phyloP scores from a whole-genome alignment of 2,797 vertebrate species.

The Enteromius unitaeniatus region DNA sequence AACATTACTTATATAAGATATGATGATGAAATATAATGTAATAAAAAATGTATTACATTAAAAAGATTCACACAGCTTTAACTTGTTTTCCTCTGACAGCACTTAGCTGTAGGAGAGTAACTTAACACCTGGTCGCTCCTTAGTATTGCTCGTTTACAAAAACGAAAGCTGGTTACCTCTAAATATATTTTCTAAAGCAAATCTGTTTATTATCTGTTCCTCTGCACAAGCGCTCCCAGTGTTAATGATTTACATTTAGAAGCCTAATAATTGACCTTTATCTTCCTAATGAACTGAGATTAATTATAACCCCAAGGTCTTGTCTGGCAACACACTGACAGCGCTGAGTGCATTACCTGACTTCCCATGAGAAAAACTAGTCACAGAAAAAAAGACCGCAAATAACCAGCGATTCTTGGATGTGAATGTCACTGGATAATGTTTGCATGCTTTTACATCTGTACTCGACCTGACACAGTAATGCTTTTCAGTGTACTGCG shows the following conservation, averaged over 20 bases:
- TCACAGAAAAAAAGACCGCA: not conserved
- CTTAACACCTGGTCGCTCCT: not conserved
- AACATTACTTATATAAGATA: not conserved
- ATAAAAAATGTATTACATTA: constrained; percentile 40
- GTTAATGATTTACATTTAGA: constrained; percentile 76
- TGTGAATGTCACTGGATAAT: not conserved
- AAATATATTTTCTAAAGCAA: constrained; percentile 19
- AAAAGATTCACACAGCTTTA: constrained; percentile 61
- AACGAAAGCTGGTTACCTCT: not conserved
- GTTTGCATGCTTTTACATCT: not conserved
- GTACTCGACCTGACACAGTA: not conserved
- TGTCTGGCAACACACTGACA: constrained; percentile 24
- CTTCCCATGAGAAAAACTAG: constrained; percentile 15
- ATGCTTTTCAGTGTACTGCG: constrained; percentile 56
- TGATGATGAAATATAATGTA: not conserved
- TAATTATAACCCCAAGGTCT: constrained; percentile 81
- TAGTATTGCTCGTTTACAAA: not conserved
- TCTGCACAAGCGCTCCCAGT: constrained; percentile 45
- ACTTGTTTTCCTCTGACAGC: constrained; percentile 59
- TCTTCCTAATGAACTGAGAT: constrained; percentile 80
- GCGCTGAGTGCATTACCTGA: not conserved
- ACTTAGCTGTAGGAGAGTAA: not conserved
- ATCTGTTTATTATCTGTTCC: constrained; percentile 45
- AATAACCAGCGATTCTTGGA: not conserved
- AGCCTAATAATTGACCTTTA: constrained; percentile 76